phyloP scores from a whole-genome alignment of 1,140 invertebrate genomes.

The Orchesella cincta region DNA sequence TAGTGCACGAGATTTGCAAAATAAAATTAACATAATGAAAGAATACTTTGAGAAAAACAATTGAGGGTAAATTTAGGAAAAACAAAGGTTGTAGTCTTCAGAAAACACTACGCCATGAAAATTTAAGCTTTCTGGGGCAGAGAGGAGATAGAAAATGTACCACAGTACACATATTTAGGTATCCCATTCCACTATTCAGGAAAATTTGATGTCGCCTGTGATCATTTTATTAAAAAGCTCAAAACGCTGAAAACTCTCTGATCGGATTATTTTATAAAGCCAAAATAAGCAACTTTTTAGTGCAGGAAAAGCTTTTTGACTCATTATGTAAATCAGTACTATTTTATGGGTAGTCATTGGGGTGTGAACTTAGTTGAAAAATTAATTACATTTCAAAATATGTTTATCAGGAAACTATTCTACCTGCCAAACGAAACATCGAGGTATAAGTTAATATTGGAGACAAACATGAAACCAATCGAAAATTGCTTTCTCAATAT shows the following conservation, averaged over 20 bases:
- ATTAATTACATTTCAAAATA: conserved; percentile 21
- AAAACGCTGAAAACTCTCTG: conserved; percentile 18
- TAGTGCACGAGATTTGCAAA: conserved; percentile 1
- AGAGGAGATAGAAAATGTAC: conserved; percentile 13
- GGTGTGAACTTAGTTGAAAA: neutral
- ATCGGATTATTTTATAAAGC: neutral
- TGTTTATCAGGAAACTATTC: neutral
- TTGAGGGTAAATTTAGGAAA: conserved; percentile 13
- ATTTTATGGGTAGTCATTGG: conserved; percentile 4
- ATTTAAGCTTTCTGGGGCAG: conserved; percentile 26
- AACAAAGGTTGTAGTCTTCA: conserved; percentile 23
- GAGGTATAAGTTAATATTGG: neutral
- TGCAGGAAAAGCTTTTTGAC: conserved; percentile 21
- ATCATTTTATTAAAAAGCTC: conserved; percentile 28
- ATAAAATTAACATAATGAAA: conserved; percentile 32
- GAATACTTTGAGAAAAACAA: conserved; percentile 22
- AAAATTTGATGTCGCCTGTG: neutral
- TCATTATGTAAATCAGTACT: conserved; percentile 21
- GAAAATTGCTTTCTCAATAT: neutral
- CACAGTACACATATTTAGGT: conserved; percentile 36
- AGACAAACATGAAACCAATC: neutral
- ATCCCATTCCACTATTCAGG: conserved; percentile 21
- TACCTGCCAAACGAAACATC: conserved; percentile 11
- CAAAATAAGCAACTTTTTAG: neutral
- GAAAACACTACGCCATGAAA: neutral